Percentiles rank a stretch among this genome's conserved stretches.
phyloP scores from a whole-genome alignment of 2,113 vertebrate species.

The Odobenus rosmarus region DNA sequence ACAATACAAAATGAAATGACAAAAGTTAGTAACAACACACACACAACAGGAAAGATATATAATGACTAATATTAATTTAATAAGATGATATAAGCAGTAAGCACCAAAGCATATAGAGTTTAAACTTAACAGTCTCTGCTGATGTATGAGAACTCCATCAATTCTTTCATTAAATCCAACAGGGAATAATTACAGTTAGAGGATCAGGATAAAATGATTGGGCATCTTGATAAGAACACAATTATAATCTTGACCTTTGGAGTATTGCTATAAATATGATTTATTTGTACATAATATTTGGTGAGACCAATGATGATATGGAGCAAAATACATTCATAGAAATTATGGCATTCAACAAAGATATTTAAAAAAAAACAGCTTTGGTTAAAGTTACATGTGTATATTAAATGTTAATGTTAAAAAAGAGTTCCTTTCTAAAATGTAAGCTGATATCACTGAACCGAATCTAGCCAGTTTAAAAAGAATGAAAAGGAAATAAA shows the following conservation, averaged over 20 bases:
- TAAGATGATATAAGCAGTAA: neutral
- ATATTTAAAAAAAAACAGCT: neutral
- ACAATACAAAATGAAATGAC: neutral
- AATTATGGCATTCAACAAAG: neutral
- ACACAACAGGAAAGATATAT: neutral
- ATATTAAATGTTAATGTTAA: neutral
- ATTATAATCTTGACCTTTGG: neutral
- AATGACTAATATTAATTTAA: neutral
- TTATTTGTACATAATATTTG: neutral
- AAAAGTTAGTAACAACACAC: neutral
- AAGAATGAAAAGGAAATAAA: neutral
- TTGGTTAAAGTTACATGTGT: neutral
- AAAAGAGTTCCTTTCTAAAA: neutral
- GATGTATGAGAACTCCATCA: neutral
- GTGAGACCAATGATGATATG: neutral
- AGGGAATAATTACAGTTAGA: neutral
- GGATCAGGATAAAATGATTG: neutral
- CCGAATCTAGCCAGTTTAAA: neutral
- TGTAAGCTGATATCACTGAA: neutral
- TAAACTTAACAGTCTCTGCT: neutral
- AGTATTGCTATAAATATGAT: neutral
- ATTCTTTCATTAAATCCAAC: neutral
- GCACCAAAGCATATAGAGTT: neutral
- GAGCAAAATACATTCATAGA: neutral
- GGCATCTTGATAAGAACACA: neutral